Conservation (phyloP, 2,113 vertebrate species). For the Brienomyrus longianalis region DNA sequence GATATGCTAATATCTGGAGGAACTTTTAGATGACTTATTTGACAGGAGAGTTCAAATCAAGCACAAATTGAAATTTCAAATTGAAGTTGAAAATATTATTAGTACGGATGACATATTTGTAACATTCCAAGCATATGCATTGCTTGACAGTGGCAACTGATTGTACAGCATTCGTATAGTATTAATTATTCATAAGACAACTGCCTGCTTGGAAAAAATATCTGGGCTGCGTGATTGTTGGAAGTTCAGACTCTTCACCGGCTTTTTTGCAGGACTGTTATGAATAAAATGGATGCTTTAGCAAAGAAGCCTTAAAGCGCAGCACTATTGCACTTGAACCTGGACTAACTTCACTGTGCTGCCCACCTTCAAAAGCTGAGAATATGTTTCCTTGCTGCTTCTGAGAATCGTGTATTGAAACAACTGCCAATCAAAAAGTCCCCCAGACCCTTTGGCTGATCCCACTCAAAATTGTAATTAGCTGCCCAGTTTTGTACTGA, state of each 20-base stretch:
- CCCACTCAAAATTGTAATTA: conserved; percentile 49
- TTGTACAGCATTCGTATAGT: not conserved
- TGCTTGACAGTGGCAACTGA: not conserved
- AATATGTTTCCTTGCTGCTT: conserved; percentile 62
- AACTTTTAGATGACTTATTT: not conserved
- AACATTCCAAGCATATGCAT: not conserved
- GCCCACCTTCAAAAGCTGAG: conserved; percentile 61
- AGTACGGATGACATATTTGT: not conserved
- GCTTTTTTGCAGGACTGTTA: conserved; percentile 36
- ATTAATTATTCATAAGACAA: not conserved
- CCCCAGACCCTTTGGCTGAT: conserved; percentile 45
- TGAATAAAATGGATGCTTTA: conserved; percentile 44
- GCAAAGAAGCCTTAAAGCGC: conserved; percentile 43
- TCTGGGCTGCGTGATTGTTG: not conserved
- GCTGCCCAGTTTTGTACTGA: conserved; percentile 41
- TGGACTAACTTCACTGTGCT: conserved; percentile 58
- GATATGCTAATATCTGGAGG: conserved; percentile 3
- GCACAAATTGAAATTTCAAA: not conserved
- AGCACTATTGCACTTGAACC: conserved; percentile 51
- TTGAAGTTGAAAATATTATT: not conserved
- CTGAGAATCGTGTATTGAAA: conserved; percentile 59
- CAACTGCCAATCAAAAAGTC: conserved; percentile 53
- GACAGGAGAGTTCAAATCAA: not conserved
- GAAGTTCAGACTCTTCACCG: not conserved
- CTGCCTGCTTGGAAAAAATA: not conserved